Percentiles rank a stretch among this genome's conserved stretches.
Evolutionary conservation across 2,113 vertebrate species (phyloP).

Genomic region (Chaenocephalus aceratus): DNA sequence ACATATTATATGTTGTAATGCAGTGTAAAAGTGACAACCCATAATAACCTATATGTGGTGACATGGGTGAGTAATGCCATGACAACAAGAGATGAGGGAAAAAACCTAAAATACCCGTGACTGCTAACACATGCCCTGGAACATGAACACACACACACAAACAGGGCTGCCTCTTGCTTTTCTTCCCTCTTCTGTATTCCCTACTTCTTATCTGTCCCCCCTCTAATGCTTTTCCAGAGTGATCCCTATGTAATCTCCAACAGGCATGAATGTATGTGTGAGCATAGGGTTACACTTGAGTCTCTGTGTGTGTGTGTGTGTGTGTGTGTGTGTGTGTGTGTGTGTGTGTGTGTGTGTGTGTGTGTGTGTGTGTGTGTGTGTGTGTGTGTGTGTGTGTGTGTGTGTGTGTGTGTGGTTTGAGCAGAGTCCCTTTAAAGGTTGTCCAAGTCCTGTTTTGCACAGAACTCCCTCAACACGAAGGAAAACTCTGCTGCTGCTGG

Average conservation of each 20-base stretch:
- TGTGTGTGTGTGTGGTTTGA: constrained; percentile 12
- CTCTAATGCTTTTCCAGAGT: constrained; percentile 13
- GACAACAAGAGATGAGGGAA: constrained; percentile 21
- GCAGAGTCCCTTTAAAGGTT: constrained; percentile 46
- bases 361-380: not conserved
- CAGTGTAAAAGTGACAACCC: constrained; percentile 32
- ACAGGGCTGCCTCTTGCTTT: not conserved
- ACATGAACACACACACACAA: not conserved
- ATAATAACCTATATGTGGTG: constrained; percentile 29
- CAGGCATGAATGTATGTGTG: constrained; percentile 2
- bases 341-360: not conserved
- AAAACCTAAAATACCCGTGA: constrained; percentile 18
- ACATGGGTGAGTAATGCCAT: constrained; percentile 9
- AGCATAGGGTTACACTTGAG: no score
- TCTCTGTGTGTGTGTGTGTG: not conserved
- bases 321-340: not conserved
- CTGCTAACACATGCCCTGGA: constrained; percentile 7
- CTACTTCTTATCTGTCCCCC: constrained; percentile 9
- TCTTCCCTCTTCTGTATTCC: not conserved
- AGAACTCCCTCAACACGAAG: constrained; percentile 53
- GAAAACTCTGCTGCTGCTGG: constrained; percentile 33
- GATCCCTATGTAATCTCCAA: constrained; percentile 16
- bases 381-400: not conserved
- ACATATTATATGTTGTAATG: constrained; percentile 60
- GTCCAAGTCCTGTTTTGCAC: constrained; percentile 54